Evolutionary conservation across 2,797 vertebrate species (phyloP).

Genomic region (Pempheris klunzingeri): DNA sequence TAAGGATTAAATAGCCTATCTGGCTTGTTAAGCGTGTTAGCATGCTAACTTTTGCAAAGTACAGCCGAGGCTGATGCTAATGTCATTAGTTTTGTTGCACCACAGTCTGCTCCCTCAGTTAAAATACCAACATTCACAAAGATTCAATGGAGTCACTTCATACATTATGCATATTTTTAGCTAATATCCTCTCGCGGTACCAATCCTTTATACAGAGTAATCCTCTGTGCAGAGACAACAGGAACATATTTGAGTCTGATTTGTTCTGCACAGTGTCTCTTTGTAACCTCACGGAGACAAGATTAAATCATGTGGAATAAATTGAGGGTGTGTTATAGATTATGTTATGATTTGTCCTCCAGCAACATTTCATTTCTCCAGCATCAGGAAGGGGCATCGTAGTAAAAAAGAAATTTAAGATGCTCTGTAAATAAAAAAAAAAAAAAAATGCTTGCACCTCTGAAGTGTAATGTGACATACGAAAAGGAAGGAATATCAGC

Average conservation of each 20-base stretch:
- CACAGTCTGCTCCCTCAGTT: neutral
- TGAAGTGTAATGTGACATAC: conserved; percentile 9
- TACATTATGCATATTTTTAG: neutral
- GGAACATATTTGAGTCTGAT: neutral
- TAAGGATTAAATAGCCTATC: conserved; percentile 8
- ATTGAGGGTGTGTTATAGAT: conserved; percentile 35
- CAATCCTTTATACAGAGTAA: neutral
- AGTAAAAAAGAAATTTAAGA: conserved; percentile 33
- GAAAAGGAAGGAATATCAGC: conserved; percentile 2
- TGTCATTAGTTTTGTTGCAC: neutral
- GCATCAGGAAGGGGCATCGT: neutral
- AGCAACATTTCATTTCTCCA: conserved; percentile 18
- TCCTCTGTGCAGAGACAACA: neutral
- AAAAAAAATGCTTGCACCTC: neutral
- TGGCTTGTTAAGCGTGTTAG: neutral
- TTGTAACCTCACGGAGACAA: conserved; percentile 6
- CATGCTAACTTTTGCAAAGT: neutral
- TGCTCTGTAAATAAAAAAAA: neutral
- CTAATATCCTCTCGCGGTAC: conserved; percentile 11
- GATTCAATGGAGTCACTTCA: neutral
- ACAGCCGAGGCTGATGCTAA: neutral
- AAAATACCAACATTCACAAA: neutral
- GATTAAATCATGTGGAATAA: conserved; percentile 21
- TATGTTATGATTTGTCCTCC: conserved; percentile 18
- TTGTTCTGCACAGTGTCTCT: conserved; percentile 1